Conservation (phyloP, 2,888 invertebrate genomes). For the Nebria salina region DNA sequence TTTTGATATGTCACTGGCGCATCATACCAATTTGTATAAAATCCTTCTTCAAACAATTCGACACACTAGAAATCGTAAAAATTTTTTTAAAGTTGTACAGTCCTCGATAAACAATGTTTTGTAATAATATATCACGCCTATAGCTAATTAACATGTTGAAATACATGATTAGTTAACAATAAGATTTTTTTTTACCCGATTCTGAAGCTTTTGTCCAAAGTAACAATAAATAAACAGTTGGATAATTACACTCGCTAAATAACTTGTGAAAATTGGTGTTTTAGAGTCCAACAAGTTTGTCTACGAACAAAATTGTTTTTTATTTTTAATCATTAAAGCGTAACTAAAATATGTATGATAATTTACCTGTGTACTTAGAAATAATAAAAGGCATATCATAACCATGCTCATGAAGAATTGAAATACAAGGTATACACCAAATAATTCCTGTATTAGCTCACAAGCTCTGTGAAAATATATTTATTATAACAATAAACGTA, state of each 20-base stretch:
- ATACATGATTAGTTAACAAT: too few species aligned
- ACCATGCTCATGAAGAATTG: constrained; percentile 26
- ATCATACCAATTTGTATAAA: constrained; percentile 8
- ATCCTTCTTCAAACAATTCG: background rate
- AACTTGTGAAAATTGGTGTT: background rate
- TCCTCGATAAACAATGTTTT: too few species aligned
- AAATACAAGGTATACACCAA: constrained; percentile 14
- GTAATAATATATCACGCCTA: too few species aligned
- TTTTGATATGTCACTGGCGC: constrained; percentile 29
- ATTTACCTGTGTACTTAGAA: constrained; percentile 22
- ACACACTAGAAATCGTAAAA: constrained; percentile 24
- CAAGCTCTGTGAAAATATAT: constrained; percentile 9
- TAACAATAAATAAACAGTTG: constrained; percentile 24
- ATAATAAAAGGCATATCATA: constrained; percentile 16
- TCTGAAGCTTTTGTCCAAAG: constrained; percentile 31
- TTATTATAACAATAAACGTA: too few species aligned
- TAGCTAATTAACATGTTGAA: too few species aligned
- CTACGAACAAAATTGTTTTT: background rate
- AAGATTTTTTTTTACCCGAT: constrained; percentile 1
- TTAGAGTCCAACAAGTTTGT: too few species aligned
- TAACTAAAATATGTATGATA: background rate
- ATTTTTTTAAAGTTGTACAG: background rate
- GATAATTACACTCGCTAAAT: background rate
- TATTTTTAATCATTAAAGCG: background rate
- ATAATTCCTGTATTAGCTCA: constrained; percentile 15